Evolutionary conservation across 2,888 invertebrate genomes (phyloP).

Genomic region (Ophion obscuratus): DNA sequence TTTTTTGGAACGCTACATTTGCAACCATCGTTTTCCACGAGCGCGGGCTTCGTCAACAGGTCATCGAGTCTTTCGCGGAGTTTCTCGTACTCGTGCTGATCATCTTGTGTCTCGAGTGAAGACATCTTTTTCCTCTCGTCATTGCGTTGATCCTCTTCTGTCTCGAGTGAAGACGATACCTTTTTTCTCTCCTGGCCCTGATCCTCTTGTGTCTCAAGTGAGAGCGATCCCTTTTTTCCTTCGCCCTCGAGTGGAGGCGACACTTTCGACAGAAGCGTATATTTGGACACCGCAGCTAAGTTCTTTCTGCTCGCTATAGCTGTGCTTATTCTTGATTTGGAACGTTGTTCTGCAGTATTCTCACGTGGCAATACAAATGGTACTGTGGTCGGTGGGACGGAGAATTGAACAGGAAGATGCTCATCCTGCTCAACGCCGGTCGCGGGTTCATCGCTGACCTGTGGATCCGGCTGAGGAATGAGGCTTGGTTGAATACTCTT

Average conservation of each 20-base stretch:
- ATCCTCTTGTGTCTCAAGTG: background rate
- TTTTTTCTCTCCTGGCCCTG: background rate
- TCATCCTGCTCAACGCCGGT: background rate
- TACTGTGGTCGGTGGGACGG: background rate
- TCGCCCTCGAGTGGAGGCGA: background rate
- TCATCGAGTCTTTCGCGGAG: background rate
- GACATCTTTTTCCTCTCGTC: background rate
- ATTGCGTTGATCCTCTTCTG: background rate
- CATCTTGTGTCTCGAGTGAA: too few relatives aligned
- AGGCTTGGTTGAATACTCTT: background rate
- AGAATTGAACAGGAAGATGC: background rate
- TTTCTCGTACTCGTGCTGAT: background rate
- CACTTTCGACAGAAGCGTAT: background rate
- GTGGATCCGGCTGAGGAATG: background rate
- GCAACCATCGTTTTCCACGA: conserved; percentile 4
- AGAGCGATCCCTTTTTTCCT: background rate
- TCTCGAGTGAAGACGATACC: background rate
- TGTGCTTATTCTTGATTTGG: conserved; percentile 44
- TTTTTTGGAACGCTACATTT: conserved; percentile 10
- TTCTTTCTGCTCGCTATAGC: conserved; percentile 53
- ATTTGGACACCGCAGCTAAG: conserved; percentile 14
- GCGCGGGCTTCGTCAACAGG: background rate
- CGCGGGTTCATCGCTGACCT: background rate
- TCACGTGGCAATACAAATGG: background rate
- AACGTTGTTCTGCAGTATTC: background rate